A percentile compares a stretch with the other conserved stretches of the same genome.
phyloP scores from a whole-genome alignment of 2,113 vertebrate genomes.

The Holacanthus passer region DNA sequence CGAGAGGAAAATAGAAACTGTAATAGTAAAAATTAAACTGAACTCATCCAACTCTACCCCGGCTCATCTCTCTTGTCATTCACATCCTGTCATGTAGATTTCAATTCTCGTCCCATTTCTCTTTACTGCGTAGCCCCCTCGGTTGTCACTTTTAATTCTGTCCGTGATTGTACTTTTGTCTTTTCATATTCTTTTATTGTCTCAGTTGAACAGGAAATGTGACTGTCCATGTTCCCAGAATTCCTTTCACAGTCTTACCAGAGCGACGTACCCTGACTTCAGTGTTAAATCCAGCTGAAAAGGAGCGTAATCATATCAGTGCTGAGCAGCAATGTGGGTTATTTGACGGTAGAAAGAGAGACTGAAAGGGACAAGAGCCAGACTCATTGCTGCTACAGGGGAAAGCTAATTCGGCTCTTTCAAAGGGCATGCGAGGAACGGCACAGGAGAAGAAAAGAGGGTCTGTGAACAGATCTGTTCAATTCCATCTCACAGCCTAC shows the following conservation, averaged over 20 bases:
- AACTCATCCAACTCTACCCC: neutral
- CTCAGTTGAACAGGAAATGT: conserved; percentile 54
- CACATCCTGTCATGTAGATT: conserved; percentile 29
- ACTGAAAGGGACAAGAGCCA: conserved; percentile 74
- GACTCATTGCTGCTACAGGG: conserved; percentile 68
- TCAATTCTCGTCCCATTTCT: conserved; percentile 28
- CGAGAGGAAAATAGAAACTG: neutral
- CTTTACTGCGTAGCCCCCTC: neutral
- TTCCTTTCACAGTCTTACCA: conserved; percentile 60
- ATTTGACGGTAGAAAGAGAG: conserved; percentile 76
- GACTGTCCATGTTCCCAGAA: conserved; percentile 57
- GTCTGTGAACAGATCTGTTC: conserved; percentile 68
- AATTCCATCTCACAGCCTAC: conserved; percentile 62
- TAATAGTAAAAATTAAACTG: conserved; percentile 10
- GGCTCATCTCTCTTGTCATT: conserved; percentile 21
- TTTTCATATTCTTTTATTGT: conserved; percentile 54
- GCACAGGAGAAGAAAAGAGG: conserved; percentile 61
- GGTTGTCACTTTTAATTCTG: conserved; percentile 39
- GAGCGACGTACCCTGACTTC: conserved; percentile 55
- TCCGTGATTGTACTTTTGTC: conserved; percentile 55
- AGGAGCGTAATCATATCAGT: conserved; percentile 76
- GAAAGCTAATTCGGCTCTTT: conserved; percentile 76
- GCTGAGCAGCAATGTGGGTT: conserved; percentile 78
- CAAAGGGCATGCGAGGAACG: conserved; percentile 72
- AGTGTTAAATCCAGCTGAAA: conserved; percentile 75